Percentiles rank a stretch among this genome's conserved stretches.
phyloP scores from a whole-genome alignment of 2,113 vertebrate genomes.

The Leucoraja erinaceus region DNA sequence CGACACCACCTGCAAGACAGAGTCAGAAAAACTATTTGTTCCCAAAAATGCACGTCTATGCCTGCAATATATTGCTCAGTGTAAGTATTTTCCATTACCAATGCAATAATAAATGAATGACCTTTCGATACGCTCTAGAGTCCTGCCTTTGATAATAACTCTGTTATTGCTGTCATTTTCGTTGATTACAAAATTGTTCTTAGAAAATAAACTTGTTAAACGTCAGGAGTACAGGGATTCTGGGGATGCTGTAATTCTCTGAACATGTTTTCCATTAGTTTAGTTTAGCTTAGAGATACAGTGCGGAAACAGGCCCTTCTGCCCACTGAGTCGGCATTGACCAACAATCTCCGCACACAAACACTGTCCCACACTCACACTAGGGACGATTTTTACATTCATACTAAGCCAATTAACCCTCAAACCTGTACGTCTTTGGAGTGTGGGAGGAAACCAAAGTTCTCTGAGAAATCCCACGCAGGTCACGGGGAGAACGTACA shows the following conservation, averaged over 20 bases:
- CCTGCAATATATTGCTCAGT: background rate
- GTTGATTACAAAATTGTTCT: background rate
- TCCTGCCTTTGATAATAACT: background rate
- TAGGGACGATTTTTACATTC: too few species aligned
- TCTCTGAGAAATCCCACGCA: too few species aligned
- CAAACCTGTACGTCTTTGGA: too few species aligned
- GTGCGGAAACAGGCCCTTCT: too few species aligned
- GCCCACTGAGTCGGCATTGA: too few species aligned
- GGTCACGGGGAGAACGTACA: too few species aligned
- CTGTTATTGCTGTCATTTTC: background rate
- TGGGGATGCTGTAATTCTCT: background rate
- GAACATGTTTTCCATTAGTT: background rate
- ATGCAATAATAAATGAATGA: background rate
- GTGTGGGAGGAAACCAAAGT: too few species aligned
- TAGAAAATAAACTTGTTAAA: background rate
- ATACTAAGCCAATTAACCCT: too few species aligned
- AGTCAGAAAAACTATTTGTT: background rate
- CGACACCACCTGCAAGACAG: constrained; percentile 18
- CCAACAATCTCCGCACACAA: too few species aligned
- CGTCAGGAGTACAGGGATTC: background rate
- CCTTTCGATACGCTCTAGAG: background rate
- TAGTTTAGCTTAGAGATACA: too few species aligned
- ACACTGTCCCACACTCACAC: too few species aligned
- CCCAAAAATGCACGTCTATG: background rate
- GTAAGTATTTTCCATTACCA: background rate